Conservation (phyloP, 2,113 vertebrate species). For the Sinocyclocheilus anophthalmus region DNA sequence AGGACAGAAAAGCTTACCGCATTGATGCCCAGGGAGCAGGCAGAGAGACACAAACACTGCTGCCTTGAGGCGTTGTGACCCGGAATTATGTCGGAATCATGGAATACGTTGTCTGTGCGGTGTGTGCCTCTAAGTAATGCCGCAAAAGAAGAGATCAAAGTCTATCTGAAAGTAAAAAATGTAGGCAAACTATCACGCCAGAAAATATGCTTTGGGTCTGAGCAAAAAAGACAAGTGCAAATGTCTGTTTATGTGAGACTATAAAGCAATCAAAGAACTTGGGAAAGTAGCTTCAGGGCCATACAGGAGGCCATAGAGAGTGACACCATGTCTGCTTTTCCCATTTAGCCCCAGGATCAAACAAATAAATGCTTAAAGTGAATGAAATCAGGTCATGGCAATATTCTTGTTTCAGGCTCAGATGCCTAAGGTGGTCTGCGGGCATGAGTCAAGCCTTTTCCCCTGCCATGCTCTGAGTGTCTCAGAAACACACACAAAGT, state of each 20-base stretch:
- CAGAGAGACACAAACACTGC: slow-evolving; percentile 29
- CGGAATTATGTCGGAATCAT: slow-evolving; percentile 32
- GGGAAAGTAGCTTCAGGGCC: slow-evolving; percentile 12
- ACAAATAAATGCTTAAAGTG: slow-evolving; percentile 46
- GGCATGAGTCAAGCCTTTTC: slow-evolving; percentile 13
- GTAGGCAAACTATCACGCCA: slow-evolving; percentile 2
- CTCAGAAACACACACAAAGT: neutral
- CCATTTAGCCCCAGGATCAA: slow-evolving; percentile 38
- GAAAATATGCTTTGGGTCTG: slow-evolving; percentile 10
- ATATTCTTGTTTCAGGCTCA: slow-evolving; percentile 15
- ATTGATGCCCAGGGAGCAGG: slow-evolving; percentile 24
- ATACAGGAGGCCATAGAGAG: slow-evolving; percentile 13
- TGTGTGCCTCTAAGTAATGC: slow-evolving; percentile 21
- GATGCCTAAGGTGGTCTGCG: slow-evolving; percentile 18
- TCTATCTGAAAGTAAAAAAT: slow-evolving; percentile 9
- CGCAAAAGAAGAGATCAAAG: slow-evolving; percentile 44
- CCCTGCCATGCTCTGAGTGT: neutral
- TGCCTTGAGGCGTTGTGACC: slow-evolving; percentile 30
- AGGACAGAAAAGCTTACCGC: slow-evolving; percentile 23
- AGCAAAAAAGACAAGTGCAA: neutral
- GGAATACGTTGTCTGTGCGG: neutral
- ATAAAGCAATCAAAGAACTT: slow-evolving; percentile 16
- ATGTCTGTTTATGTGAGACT: slow-evolving; percentile 28
- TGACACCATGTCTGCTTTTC: slow-evolving; percentile 14
- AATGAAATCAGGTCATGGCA: slow-evolving; percentile 16